Evolutionary conservation across 2,797 vertebrate species (phyloP).

Genomic region (Gymnothorax javanicus): DNA sequence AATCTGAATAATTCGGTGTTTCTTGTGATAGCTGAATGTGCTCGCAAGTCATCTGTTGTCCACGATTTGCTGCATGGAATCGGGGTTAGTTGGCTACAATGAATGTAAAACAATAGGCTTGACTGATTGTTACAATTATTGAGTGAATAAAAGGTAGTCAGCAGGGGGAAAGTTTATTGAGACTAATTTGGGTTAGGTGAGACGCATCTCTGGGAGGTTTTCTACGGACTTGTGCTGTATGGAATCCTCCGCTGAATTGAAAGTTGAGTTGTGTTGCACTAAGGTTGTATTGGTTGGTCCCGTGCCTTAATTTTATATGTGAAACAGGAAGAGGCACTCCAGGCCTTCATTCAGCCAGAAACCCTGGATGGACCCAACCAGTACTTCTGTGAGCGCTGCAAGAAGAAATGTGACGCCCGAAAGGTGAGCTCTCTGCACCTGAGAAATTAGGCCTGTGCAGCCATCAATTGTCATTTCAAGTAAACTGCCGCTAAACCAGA

Average conservation of each 20-base stretch:
- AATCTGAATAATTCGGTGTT: neutral
- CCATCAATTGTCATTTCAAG: neutral
- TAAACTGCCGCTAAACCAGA: neutral
- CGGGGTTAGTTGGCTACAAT: neutral
- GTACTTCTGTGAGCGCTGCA: slow-evolving; percentile 98
- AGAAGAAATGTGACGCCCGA: slow-evolving; percentile 97
- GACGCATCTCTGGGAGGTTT: too few species aligned
- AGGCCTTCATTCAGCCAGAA: slow-evolving; percentile 97
- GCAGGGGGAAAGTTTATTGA: neutral
- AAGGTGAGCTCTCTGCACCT: slow-evolving; percentile 77
- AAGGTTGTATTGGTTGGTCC: neutral
- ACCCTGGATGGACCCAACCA: slow-evolving; percentile 97
- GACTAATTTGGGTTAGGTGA: neutral
- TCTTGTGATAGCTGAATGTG: neutral
- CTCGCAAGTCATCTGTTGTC: neutral
- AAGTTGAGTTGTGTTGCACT: too few species aligned
- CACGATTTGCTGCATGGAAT: neutral
- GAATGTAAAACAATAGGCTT: neutral
- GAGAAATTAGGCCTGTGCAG: neutral
- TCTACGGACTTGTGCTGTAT: neutral
- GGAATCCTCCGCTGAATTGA: neutral
- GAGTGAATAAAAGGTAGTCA: neutral
- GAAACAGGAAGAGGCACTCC: slow-evolving; percentile 94
- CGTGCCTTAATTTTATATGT: neutral
- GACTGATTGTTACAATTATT: neutral